A percentile compares a stretch with the other conserved stretches of the same genome.
These are phyloP conservation scores for Bibio marci DNA, from an alignment of 2,888 invertebrate species.

Conservation along the genomic window DNA sequence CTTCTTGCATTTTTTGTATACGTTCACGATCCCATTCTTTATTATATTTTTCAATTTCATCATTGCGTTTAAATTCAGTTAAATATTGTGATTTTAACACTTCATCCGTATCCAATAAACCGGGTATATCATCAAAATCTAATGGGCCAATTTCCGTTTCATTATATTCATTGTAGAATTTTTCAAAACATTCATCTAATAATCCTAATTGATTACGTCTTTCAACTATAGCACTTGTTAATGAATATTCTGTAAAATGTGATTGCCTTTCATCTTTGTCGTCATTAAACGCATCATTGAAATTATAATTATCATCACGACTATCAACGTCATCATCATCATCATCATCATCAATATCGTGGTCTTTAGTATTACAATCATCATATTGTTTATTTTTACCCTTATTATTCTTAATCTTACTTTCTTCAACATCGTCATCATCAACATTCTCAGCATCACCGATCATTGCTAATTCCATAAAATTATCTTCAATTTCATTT, in stretches of 20 bases:
- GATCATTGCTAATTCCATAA: constrained; percentile 56
- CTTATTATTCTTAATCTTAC: not conserved
- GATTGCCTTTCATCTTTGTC: constrained; percentile 53
- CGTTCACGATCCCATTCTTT: constrained; percentile 34
- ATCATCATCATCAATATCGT: constrained; percentile 31
- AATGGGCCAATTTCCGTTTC: constrained; percentile 77
- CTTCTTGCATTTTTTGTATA: constrained; percentile 24
- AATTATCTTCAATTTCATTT: constrained; percentile 82
- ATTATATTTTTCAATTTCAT: constrained; percentile 35
- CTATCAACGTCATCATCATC: constrained; percentile 23
- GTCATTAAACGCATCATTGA: not conserved
- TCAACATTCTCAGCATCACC: constrained; percentile 14
- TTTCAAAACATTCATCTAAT: constrained; percentile 79
- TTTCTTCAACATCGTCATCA: constrained; percentile 13
- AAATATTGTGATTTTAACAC: constrained; percentile 53
- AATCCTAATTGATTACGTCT: constrained; percentile 68
- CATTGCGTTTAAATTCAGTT: constrained; percentile 53
- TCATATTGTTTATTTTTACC: constrained; percentile 17
- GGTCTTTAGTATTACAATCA: no score
- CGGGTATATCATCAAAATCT: constrained; percentile 83
- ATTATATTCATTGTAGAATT: constrained; percentile 68
- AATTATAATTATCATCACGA: constrained; percentile 12
- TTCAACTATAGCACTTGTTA: constrained; percentile 78
- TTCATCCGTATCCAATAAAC: constrained; percentile 31
- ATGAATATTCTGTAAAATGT: constrained; percentile 81